phyloP scores from a whole-genome alignment of 2,888 invertebrate species.

The Stenolophus ochropezus region DNA sequence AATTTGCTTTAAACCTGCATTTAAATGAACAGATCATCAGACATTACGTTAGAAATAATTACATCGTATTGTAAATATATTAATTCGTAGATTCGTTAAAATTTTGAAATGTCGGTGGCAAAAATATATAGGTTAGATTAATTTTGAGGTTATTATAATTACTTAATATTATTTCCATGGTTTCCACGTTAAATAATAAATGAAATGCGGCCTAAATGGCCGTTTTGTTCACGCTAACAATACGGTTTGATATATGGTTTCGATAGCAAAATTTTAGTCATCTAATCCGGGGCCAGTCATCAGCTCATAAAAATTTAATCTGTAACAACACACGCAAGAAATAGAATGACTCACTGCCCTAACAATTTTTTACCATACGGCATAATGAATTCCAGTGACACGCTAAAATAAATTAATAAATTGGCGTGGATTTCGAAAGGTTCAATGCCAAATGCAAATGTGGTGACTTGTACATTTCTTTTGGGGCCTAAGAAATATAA shows the following conservation, averaged over 20 bases:
- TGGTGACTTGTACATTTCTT: conserved; percentile 3
- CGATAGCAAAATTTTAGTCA: not conserved
- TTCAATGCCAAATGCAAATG: conserved; percentile 24
- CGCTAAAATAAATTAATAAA: conserved; percentile 32
- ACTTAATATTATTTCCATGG: no score
- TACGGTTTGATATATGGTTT: not conserved
- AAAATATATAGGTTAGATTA: no score
- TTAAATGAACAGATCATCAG: no score
- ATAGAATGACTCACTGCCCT: not conserved
- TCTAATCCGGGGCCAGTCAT: not conserved
- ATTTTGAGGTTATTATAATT: no score
- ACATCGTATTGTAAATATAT: no score
- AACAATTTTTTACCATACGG: conserved; percentile 2
- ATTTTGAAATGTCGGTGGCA: no score
- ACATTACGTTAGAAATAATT: no score
- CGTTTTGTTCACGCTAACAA: no score
- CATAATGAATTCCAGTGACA: conserved; percentile 29
- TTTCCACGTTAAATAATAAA: no score
- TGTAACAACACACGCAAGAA: conserved; percentile 11
- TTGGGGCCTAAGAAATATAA: not conserved
- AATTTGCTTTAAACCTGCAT: no score
- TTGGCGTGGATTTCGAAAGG: conserved; percentile 4
- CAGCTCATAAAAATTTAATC: conserved; percentile 17
- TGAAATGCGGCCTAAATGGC: no score
- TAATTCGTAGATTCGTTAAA: no score